A percentile compares a stretch with the other conserved stretches of the same genome.
Conservation (phyloP, 2,797 vertebrate genomes). For the Poecile montanus region DNA sequence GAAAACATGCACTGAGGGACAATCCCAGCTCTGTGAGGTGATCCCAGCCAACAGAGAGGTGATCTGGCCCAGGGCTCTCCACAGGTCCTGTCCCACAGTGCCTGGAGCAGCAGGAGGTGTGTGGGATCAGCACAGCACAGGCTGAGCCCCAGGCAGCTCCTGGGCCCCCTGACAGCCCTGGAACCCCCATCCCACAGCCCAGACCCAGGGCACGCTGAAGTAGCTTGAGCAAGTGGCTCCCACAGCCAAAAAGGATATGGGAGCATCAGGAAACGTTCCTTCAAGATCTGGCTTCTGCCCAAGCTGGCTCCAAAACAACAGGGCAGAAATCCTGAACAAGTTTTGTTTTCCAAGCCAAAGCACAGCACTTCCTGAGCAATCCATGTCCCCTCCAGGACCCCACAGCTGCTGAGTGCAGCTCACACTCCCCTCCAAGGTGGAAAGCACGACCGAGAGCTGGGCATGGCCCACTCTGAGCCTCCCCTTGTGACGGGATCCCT, state of each 20-base stretch:
- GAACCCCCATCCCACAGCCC: background rate
- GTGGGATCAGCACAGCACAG: fast-evolving
- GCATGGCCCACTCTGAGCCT: background rate
- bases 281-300: background rate
- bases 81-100: fast-evolving
- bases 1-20: background rate
- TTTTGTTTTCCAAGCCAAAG: background rate
- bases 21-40: background rate
- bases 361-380: background rate
- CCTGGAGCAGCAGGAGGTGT: background rate
- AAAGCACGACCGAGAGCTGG: background rate
- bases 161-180: too few species aligned
- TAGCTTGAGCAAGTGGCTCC: background rate
- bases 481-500: background rate
- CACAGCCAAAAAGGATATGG: background rate
- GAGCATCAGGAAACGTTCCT: background rate
- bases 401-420: background rate
- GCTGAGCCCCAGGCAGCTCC: background rate
- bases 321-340: background rate
- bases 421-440: background rate
- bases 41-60: background rate
- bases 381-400: background rate
- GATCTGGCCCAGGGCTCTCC: background rate
- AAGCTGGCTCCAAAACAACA: background rate
- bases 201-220: fast-evolving